Evolutionary conservation across 2,113 vertebrate genomes (phyloP), one percentile per base, ranked within the genome.

Genomic region (Sander lucioperca): DNA sequence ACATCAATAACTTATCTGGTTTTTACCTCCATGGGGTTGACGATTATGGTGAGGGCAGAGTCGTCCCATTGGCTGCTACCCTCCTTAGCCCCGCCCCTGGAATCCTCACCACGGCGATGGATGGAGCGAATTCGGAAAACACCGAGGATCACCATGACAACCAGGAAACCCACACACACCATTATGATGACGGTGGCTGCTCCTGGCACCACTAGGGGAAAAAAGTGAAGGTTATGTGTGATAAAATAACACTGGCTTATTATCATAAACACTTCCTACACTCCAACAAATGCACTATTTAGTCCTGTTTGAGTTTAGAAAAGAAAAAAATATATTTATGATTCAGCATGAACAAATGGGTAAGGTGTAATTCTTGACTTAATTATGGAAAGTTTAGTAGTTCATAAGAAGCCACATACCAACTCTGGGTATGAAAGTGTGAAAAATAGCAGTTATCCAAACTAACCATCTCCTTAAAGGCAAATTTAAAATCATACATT

Each of bases 21-120:
- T 43, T 90, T 96, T 92, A 98, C 98, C 97, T 99, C 98, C 98
- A 99, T 99, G 30, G 98, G 98, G 93, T 99, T 99, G 77, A 99
- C 97, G 0, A 98, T 99, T 83, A 99, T 99, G 84, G 98, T 99
- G 90, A 99, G 97, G 1, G 98, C 97, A 0, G 98, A 98, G 94
- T 99, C 98, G 0, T 99, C 98, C 98, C 98, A 99, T 93, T 99
- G 97, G 93, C 95, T 92, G 85, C 96, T 95, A 0, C 95, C 95
- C 5, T 98, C 97, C 91, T 97, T 98, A 66, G 95, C 91, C 4
- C 91, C 93, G 2, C 90, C 79, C 0, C 93, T 85, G 78, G 92
- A 56, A 7, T 89, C 72, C n/a, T 96, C 95, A 0, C 77, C 95
- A 0, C 96, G 96, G 57, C 95, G 96, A 86, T 98, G 97, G 85